Base-by-base conservation (phyloP, 2,888 invertebrate species). In the Morpho helenor region DNA sequence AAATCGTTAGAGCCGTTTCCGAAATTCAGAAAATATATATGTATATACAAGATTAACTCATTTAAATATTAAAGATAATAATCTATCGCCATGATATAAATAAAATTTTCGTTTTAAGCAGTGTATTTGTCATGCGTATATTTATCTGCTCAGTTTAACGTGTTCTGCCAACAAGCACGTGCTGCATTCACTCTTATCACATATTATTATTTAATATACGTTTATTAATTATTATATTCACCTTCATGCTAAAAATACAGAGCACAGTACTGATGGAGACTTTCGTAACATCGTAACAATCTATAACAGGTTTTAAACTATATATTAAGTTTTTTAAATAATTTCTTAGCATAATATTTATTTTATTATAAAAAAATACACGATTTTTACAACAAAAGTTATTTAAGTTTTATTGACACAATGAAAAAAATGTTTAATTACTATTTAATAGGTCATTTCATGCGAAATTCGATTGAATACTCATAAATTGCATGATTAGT, bases 171-270 rank as follows among this genome's bases (percentile, higher is more conserved):
- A 64, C 56, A 49, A 56, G 44, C 63, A 65, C 52, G 55, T 63
- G 61, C 48, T 61, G 44, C 45, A 46, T 54, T 63, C 65, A 61
- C 60, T 61, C 64, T 62, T 61, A 65, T 65, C 61, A 61, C 42
- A 52, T 50, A 52, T 59, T 52, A 22, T 22, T 43, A 51, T 51
- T 22, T 51, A 43, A 51, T 22, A 16, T 31, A 22, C 10, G 3
- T 42, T 43, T 40, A 43, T 39, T 3, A 7, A 49, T 49, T 3
- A 16, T 39, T 22, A 49, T 49, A 46, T 54, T 49, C 10, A 49
- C 48, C 16, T 45, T 39, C 16, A 40, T 2, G 1, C 8, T 16
- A 9, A 46, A 9, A 4, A 16, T 8, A 52, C 46, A 52, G 46
- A 52, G 40, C 16, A 31, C 31, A 31, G 31, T 31, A 31, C 31